These are phyloP conservation scores for Drosophila heteroneura DNA, from an alignment of 2,888 invertebrate genomes.

Conservation along the genomic window DNA sequence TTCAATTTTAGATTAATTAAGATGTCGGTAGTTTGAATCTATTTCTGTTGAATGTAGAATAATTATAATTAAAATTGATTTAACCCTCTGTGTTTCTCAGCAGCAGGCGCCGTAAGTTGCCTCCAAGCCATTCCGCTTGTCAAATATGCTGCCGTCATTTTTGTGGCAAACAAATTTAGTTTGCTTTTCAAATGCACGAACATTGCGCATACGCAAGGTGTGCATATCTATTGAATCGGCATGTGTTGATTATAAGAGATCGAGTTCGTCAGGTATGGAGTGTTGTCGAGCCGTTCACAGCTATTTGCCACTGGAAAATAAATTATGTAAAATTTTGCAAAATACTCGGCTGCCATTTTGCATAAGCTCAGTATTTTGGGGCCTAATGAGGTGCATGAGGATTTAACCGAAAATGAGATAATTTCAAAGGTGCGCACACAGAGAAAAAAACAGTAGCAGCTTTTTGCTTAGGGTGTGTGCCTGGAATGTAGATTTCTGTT, in stretches of 20 bases:
- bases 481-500: not conserved
- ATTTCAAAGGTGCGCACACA: slow-evolving; percentile 15
- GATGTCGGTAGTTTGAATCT: not conserved
- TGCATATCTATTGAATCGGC: slow-evolving; percentile 14
- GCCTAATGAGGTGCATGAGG: slow-evolving; percentile 50
- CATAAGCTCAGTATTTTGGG: slow-evolving; percentile 28
- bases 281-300: slow-evolving; percentile 14
- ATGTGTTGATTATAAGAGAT: not conserved
- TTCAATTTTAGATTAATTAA: not conserved
- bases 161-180: slow-evolving; percentile 68
- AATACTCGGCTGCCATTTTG: slow-evolving; percentile 32
- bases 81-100: not conserved
- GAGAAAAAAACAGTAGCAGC: slow-evolving; percentile 1
- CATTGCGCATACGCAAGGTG: slow-evolving; percentile 57
- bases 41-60: not conserved
- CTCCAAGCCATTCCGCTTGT: slow-evolving; percentile 17
- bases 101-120: slow-evolving; percentile 55
- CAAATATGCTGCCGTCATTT: slow-evolving; percentile 63
- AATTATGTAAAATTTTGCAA: slow-evolving; percentile 59
- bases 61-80: slow-evolving; percentile 25
- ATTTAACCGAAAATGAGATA: slow-evolving; percentile 10
- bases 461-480: not conserved
- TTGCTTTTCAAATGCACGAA: slow-evolving; percentile 75
- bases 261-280: not conserved
- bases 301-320: slow-evolving; percentile 52